phyloP scores from a whole-genome alignment of 2,113 vertebrate genomes.

The Smithornis capensis region DNA sequence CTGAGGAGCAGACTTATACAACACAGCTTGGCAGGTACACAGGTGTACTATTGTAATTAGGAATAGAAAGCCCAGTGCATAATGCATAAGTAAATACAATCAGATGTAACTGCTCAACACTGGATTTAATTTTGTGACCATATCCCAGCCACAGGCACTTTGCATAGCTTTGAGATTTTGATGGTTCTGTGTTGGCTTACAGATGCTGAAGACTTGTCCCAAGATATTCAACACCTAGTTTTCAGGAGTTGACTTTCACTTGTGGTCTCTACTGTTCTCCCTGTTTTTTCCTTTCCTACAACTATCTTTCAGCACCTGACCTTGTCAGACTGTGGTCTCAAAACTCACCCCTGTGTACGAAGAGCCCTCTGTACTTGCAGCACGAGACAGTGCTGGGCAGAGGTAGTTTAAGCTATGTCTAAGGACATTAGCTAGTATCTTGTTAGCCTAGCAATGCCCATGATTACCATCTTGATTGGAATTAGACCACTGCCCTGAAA shows the following conservation, averaged over 20 bases:
- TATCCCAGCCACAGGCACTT: fast-evolving
- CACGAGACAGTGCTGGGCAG: too few relatives aligned
- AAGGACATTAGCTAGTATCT: neutral
- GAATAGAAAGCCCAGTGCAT: neutral
- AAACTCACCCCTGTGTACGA: neutral
- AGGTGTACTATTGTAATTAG: neutral
- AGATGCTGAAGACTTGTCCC: neutral
- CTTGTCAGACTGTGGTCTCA: neutral
- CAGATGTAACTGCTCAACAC: neutral
- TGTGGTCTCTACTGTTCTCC: neutral
- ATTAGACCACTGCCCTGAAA: neutral
- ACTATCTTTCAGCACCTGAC: neutral
- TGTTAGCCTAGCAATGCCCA: fast-evolving
- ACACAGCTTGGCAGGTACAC: neutral
- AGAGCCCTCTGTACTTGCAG: neutral
- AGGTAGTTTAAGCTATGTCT: neutral
- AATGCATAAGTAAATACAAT: neutral
- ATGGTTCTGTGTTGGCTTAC: neutral
- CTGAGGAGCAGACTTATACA: neutral
- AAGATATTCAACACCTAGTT: neutral
- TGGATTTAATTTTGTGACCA: neutral
- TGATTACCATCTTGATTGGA: neutral
- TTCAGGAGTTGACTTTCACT: neutral
- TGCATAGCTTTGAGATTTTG: neutral
- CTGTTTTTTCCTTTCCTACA: neutral